These are phyloP conservation scores for Dermatophagoides farinae DNA, from an alignment of 1,140 invertebrate genomes.

Conservation along the genomic window DNA sequence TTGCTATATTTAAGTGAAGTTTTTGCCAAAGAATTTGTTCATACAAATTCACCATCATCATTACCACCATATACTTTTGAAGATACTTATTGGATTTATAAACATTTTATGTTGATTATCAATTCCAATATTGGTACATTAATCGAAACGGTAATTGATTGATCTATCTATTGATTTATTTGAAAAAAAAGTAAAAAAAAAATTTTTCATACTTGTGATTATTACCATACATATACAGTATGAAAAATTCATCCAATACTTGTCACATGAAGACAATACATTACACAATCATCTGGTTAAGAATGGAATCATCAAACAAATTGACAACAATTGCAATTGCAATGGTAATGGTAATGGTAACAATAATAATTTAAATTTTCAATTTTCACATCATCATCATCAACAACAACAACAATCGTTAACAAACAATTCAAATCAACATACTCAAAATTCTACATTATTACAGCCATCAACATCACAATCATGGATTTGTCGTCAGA, in stretches of 20 bases:
- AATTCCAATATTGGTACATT: neutral
- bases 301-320: constrained; percentile 5
- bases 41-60: neutral
- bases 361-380: neutral
- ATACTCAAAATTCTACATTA: neutral
- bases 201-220: neutral
- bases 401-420: too few species aligned
- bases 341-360: neutral
- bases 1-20: neutral
- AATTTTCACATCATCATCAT: too few species aligned
- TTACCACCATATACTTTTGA: neutral
- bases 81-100: constrained; percentile 6
- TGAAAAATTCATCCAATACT: constrained; percentile 7
- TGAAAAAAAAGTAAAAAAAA: too few species aligned
- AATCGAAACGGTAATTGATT: neutral
- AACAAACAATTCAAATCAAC: too few species aligned
- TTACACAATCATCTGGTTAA: constrained; percentile 10
- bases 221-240: neutral
- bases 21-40: constrained; percentile 10
- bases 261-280: constrained; percentile 1
- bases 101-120: neutral
- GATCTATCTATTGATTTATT: neutral
- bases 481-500: neutral
- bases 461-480: neutral
- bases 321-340: neutral